phyloP scores from a whole-genome alignment of 2,888 invertebrate genomes.

The Ophion ellenae region DNA sequence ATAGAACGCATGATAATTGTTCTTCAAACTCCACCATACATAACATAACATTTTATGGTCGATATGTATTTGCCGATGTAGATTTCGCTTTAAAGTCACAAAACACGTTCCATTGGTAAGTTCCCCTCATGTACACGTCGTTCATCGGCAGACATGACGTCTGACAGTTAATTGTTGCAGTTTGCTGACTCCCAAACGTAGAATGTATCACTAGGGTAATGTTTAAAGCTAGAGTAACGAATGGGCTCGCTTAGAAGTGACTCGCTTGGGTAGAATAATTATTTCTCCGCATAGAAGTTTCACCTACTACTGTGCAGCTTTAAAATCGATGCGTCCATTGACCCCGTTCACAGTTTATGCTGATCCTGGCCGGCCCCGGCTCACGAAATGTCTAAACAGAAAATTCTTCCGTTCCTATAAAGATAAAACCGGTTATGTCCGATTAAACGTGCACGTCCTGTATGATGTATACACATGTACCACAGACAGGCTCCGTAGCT shows the following conservation, averaged over 20 bases:
- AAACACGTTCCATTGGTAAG: too few relatives aligned
- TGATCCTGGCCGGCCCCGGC: conserved; percentile 19
- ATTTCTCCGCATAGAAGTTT: conserved; percentile 15
- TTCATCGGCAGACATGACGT: background rate
- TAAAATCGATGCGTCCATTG: conserved; percentile 19
- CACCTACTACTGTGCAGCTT: conserved; percentile 16
- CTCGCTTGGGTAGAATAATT: conserved; percentile 17
- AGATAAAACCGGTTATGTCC: conserved; percentile 64
- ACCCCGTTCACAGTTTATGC: conserved; percentile 22
- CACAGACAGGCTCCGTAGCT: background rate
- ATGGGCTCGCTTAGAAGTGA: background rate
- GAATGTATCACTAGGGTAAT: background rate
- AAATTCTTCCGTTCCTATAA: conserved; percentile 50
- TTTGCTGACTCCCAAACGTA: background rate
- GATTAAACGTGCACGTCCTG: background rate
- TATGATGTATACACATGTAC: conserved; percentile 44
- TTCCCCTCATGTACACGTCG: too few relatives aligned
- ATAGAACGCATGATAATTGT: too few relatives aligned
- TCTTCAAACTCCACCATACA: too few relatives aligned
- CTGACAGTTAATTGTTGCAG: background rate
- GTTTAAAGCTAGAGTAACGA: conserved; percentile 18
- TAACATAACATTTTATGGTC: too few relatives aligned
- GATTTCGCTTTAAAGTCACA: too few relatives aligned
- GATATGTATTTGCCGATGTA: too few relatives aligned
- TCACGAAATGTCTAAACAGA: conserved; percentile 43